Evolutionary conservation across 2,113 vertebrate species (phyloP), one percentile per base, ranked within the genome.

Genomic region (Oxygymnocypris stewartii): DNA sequence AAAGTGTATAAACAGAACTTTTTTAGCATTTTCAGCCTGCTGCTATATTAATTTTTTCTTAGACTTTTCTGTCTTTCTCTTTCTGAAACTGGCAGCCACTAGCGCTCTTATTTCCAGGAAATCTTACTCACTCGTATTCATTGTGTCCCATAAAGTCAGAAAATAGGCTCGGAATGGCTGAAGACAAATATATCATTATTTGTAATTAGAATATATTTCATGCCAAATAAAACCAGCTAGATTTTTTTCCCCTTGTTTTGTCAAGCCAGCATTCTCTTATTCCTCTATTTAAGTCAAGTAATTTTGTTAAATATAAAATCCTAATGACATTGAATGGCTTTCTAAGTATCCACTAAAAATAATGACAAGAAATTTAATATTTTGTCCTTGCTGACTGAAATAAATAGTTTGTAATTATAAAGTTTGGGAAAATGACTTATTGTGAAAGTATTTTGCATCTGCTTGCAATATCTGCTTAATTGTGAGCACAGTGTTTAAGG

Each of bases 151-250:
- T 87, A 89, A 88, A 67, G 73, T 82, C 67, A 79, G 88, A 90
- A 91, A 89, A 77, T 54, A 54, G 16, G 86, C 20, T 75, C 2
- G 14, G 13, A 74, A 20, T 88, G 74, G 31, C 76, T 47, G 71
- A 85, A 88, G 80, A 90, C 90, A 89, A 88, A 87, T 85, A 83
- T 89, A 91, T 89, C 57, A 85, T 89, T 87, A 86, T 87, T 69
- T 69, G 59, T 35, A 85, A 92, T 90, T 89, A 89, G 65, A 86
- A 80, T 90, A 77, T 23, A 28, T 63, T 13, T 63, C 57, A 28
- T 88, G 90, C 91, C 91, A 93, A 93, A 77, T 88, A 87, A 90
- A 91, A 88, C 86, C 67, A 13, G 12, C 2, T 42, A 1, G 7
- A 31, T 61, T 65, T 35, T 49, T 47, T 13, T 4, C 42, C 18